phyloP scores from a whole-genome alignment of 1,140 invertebrate genomes.

The Oreohelix idahoensis region DNA sequence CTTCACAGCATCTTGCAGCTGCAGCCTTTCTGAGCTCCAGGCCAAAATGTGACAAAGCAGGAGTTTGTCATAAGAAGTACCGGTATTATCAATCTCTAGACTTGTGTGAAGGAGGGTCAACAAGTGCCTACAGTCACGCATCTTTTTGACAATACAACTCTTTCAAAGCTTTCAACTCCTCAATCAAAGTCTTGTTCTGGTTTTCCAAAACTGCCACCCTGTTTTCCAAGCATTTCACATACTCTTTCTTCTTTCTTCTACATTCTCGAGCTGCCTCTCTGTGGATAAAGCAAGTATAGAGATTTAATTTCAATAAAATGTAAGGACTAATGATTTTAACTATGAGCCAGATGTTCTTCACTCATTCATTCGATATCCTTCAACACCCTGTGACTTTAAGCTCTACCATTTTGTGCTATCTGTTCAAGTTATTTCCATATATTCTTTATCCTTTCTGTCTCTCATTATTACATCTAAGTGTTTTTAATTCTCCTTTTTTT shows the following conservation, averaged over 20 bases:
- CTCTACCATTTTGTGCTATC: too few relatives aligned
- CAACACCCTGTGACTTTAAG: too few relatives aligned
- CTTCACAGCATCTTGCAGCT: not conserved
- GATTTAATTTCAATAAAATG: too few relatives aligned
- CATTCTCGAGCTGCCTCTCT: slow-evolving; percentile 99
- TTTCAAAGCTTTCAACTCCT: slow-evolving; percentile 98
- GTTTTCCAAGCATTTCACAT: slow-evolving; percentile 99
- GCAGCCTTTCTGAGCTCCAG: not conserved
- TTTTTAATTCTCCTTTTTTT: too few relatives aligned
- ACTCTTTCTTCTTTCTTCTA: slow-evolving; percentile 99
- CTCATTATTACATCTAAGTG: too few relatives aligned
- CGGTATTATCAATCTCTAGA: not conserved
- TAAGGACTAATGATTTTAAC: too few relatives aligned
- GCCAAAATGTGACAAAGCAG: slow-evolving; percentile 2
- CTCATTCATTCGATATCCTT: too few relatives aligned
- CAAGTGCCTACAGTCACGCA: slow-evolving; percentile 38
- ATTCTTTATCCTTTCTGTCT: too few relatives aligned
- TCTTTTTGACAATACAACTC: slow-evolving; percentile 94
- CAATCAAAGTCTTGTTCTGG: slow-evolving; percentile 99
- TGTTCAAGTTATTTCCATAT: too few relatives aligned
- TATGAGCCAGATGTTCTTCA: too few relatives aligned
- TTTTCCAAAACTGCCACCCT: slow-evolving; percentile 98
- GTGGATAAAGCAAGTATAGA: slow-evolving; percentile 52
- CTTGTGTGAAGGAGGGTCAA: not conserved
- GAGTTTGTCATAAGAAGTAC: slow-evolving; percentile 2